Conservation (phyloP, 2,113 vertebrate genomes). For the Cervus canadensis region DNA sequence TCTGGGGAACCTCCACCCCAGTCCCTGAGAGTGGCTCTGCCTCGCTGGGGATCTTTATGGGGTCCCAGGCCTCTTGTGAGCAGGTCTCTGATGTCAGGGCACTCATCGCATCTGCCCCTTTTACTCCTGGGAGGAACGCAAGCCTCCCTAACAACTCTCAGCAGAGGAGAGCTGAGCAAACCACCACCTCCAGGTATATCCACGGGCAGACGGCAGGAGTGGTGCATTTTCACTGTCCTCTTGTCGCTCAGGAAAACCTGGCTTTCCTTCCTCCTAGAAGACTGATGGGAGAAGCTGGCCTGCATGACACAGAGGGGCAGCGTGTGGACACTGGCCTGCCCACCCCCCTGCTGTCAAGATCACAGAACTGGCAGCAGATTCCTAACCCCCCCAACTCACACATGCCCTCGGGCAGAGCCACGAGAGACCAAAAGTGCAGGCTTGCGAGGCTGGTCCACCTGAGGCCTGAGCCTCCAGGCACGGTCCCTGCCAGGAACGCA, state of each 20-base stretch:
- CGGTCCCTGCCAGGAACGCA: neutral
- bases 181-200: neutral
- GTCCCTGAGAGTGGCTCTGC: neutral
- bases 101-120: neutral
- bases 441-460: neutral
- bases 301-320: neutral
- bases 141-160: neutral
- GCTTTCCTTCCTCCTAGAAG: neutral
- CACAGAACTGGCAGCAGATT: neutral
- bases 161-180: neutral
- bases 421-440: neutral
- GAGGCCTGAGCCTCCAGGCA: neutral
- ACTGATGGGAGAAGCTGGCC: neutral
- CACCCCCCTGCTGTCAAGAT: neutral
- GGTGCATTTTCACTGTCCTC: neutral
- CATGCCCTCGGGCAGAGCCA: neutral
- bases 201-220: neutral
- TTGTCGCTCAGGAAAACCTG: neutral
- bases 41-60: neutral
- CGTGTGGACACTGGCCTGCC: neutral
- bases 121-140: neutral
- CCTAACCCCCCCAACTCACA: neutral
- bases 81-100: neutral
- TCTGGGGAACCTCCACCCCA: neutral
- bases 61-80: neutral